phyloP scores from a whole-genome alignment of 2,113 vertebrate species.

The Stigmatopora argus region DNA sequence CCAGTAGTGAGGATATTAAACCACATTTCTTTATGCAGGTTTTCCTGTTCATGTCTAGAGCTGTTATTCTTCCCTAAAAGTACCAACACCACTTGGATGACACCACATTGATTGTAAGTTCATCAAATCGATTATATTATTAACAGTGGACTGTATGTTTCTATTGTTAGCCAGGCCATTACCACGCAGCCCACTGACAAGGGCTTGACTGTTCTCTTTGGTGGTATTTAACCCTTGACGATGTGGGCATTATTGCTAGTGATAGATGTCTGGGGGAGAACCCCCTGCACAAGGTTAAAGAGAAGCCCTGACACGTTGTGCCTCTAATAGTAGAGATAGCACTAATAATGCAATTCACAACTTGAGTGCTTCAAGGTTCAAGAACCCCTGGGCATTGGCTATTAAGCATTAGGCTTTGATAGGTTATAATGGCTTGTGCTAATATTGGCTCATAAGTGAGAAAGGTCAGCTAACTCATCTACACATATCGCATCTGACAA shows the following conservation, averaged over 20 bases:
- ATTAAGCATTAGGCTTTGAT: conserved; percentile 58
- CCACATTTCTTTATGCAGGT: background rate
- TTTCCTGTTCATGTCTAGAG: background rate
- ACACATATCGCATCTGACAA: conserved; percentile 39
- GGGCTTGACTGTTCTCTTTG: background rate
- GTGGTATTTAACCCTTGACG: conserved; percentile 28
- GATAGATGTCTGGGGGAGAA: conserved; percentile 35
- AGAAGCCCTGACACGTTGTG: conserved; percentile 45
- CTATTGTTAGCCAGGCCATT: conserved; percentile 19
- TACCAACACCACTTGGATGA: background rate
- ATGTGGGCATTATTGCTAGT: conserved; percentile 29
- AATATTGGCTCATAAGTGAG: conserved; percentile 54
- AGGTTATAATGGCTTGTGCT: conserved; percentile 56
- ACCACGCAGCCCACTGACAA: background rate
- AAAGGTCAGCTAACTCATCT: conserved; percentile 60
- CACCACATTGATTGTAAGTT: too few species aligned
- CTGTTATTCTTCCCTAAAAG: background rate
- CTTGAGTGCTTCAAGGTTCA: conserved; percentile 20
- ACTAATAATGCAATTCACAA: conserved; percentile 28
- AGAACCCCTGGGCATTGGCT: conserved; percentile 43
- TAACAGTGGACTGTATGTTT: conserved; percentile 64
- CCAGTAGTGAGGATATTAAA: background rate
- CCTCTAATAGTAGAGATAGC: conserved; percentile 53
- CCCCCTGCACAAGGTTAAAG: conserved; percentile 58
- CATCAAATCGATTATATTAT: conserved; percentile 73